Evolutionary conservation across 2,113 vertebrate genomes (phyloP), one percentile per base, ranked within the genome.

Genomic region (Stigmatopora argus): DNA sequence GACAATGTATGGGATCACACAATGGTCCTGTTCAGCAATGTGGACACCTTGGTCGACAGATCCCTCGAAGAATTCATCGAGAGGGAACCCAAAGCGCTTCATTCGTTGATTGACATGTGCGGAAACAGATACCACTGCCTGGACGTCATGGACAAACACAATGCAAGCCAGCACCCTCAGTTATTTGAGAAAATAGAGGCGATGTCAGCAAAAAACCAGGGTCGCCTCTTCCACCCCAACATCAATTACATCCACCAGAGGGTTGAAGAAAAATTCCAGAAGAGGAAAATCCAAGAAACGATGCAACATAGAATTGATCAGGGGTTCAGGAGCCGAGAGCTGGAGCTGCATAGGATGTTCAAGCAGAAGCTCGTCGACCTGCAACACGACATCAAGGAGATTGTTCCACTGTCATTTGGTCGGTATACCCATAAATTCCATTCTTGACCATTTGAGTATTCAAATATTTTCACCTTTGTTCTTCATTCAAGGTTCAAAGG

Each of bases 181-280:
- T 74, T 88, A 15, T 78, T 82, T 49, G 62, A 80, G 65, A 84
- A 84, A 72, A 77, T 84, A 14, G 83, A 86, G 6, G 78, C 80
- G 52, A 83, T 83, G 75, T 71, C 73, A 62, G 65, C 65, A 59
- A 74, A 12, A 15, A 81, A 83, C 48, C 31, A 5, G 1, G 57
- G 62, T 0, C 34, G 3, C 44, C 56, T 71, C 5, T 84, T 83
- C 68, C n/a, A 44, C n/a, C 70, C 77, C 0, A 44, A 83, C 35
- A 66, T 71, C 38, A 52, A 17, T 0, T 38, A 69, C 1, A 8
- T 74, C 55, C 7, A 71, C 5, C 3, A 23, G 34, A 75, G 57
- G 52, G 48, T 79, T 5, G 62, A 74, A 0, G 73, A 82, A 15
- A 81, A 44, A 55, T 55, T 72, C 57, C 49, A 8, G 1, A 68